A percentile compares a stretch with the other conserved stretches of the same genome.
These are phyloP conservation scores for Gallinago paraguaiae DNA, from an alignment of 2,113 vertebrate genomes.

Conservation along the genomic window DNA sequence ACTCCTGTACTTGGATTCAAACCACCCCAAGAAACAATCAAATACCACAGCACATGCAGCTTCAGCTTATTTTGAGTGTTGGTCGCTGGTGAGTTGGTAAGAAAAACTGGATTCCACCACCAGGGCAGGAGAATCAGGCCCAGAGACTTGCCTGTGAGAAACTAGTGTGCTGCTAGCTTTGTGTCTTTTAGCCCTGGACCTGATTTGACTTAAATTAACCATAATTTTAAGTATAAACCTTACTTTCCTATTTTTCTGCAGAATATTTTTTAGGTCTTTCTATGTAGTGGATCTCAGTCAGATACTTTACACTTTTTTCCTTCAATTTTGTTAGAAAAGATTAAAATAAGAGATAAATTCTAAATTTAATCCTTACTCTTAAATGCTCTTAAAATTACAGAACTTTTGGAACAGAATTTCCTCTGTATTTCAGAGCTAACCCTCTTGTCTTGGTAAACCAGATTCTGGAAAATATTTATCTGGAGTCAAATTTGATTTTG, in stretches of 20 bases:
- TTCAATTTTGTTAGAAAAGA: not conserved
- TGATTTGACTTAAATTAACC: not conserved
- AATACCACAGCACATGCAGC: not conserved
- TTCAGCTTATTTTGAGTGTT: fast-evolving
- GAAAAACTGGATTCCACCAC: not conserved
- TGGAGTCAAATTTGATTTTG: not conserved
- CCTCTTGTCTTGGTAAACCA: not conserved
- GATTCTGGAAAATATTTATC: not conserved
- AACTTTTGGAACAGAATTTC: not conserved
- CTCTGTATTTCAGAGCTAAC: not conserved
- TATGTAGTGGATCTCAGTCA: not conserved
- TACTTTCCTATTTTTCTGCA: not conserved
- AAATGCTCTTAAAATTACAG: not conserved
- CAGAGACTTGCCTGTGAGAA: not conserved
- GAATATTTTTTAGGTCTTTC: not conserved
- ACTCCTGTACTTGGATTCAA: not conserved
- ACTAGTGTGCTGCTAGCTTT: not conserved
- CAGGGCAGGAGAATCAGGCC: not conserved
- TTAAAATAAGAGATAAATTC: not conserved
- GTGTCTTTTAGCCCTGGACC: not conserved
- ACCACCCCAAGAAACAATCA: not conserved
- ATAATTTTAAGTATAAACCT: not conserved
- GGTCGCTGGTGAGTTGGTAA: not conserved
- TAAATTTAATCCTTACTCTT: not conserved
- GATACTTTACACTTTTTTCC: not conserved